phyloP scores from a whole-genome alignment of 2,797 vertebrate species.

The Knipowitschia caucasica region DNA sequence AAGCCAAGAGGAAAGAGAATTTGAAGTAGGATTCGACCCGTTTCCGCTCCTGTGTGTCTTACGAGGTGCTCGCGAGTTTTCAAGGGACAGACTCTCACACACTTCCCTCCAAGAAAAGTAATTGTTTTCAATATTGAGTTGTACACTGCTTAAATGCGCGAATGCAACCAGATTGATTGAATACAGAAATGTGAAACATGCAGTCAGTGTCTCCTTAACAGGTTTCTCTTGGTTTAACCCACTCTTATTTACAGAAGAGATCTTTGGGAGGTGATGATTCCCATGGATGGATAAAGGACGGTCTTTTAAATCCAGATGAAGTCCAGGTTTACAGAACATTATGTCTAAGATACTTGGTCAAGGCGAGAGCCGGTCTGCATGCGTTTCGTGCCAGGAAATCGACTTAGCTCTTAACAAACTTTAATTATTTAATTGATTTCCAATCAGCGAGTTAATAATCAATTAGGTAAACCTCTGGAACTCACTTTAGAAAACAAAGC shows the following conservation, averaged over 20 bases:
- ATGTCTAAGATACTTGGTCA: conserved; percentile 3
- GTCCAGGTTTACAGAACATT: not conserved
- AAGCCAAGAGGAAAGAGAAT: conserved; percentile 87
- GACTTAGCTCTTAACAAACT: conserved; percentile 71
- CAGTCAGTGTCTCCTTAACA: no score
- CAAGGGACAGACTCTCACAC: conserved; percentile 27
- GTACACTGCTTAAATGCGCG: not conserved
- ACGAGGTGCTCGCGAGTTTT: conserved; percentile 64
- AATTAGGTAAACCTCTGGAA: conserved; percentile 75
- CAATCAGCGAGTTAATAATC: conserved; percentile 79
- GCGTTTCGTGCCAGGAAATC: conserved; percentile 43
- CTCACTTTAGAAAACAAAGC: conserved; percentile 58
- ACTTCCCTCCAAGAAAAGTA: conserved; percentile 14
- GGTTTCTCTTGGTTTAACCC: no score
- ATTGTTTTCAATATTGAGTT: conserved; percentile 15
- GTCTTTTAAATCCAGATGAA: not conserved
- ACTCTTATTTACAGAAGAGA: no score
- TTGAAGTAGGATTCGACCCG: conserved; percentile 88
- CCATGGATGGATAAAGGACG: no score
- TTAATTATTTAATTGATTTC: conserved; percentile 79
- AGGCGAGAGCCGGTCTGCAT: not conserved
- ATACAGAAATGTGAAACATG: no score
- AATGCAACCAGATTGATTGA: not conserved
- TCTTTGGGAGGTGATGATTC: no score
- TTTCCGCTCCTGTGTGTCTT: conserved; percentile 83